phyloP scores from a whole-genome alignment of 37 sponge, comb jelly and placozoan genomes.

The Bolinopsis microptera region DNA sequence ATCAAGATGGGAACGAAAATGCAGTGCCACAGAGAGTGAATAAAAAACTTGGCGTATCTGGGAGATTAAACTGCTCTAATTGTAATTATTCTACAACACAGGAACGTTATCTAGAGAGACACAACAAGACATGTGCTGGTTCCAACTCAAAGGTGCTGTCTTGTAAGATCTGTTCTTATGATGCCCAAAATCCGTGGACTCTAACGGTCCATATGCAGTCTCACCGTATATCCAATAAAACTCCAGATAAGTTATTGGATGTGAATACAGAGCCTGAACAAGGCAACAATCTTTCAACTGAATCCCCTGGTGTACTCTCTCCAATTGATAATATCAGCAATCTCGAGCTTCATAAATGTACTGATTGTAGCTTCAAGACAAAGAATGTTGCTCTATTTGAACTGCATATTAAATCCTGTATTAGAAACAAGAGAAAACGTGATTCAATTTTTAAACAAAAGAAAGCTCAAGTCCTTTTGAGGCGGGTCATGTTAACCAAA shows the following conservation, averaged over 20 bases:
- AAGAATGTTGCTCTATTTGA: background rate
- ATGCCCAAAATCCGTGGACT: background rate
- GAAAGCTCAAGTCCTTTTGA: background rate
- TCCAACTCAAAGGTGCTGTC: background rate
- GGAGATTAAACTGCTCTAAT: background rate
- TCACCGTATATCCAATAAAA: background rate
- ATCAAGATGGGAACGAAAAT: no score
- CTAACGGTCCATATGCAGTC: background rate
- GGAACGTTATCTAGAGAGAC: background rate
- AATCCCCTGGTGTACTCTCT: no score
- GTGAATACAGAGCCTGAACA: background rate
- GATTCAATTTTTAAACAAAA: background rate
- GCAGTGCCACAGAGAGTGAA: background rate
- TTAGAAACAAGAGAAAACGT: background rate
- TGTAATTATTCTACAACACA: slow-evolving; percentile 14
- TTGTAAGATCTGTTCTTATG: background rate
- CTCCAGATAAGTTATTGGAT: background rate
- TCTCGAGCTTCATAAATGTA: background rate
- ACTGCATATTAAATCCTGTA: background rate
- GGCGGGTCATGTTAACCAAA: background rate
- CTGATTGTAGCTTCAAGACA: background rate
- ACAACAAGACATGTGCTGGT: background rate
- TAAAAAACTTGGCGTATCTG: background rate
- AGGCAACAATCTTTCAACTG: no score
- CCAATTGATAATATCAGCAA: background rate